A percentile compares a stretch with the other conserved stretches of the same genome.
phyloP scores from a whole-genome alignment of 2,113 vertebrate species.

The Siniperca knerii region DNA sequence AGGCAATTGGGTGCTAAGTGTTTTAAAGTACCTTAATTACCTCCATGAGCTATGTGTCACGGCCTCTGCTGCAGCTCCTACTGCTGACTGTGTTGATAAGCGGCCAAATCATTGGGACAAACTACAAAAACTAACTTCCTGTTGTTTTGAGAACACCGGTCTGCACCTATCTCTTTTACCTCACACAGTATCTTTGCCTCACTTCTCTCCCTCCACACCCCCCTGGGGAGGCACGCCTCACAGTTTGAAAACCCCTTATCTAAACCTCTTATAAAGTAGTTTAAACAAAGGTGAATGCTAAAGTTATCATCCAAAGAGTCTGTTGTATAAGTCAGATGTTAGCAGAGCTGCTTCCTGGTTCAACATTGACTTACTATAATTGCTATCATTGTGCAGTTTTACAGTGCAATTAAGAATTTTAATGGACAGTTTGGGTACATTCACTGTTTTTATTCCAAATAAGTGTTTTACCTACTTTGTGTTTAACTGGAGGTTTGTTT shows the following conservation, averaged over 20 bases:
- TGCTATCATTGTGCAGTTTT: neutral
- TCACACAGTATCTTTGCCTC: neutral
- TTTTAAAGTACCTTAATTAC: too few species aligned
- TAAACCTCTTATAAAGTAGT: neutral
- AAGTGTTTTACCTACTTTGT: neutral
- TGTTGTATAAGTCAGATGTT: neutral
- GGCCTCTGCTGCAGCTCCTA: neutral
- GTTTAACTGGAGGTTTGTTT: constrained; percentile 14
- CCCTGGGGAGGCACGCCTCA: neutral
- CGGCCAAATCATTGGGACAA: neutral
- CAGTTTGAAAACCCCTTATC: neutral
- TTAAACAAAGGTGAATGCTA: neutral
- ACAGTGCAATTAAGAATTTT: neutral
- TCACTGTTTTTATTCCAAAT: neutral
- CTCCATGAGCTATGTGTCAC: neutral
- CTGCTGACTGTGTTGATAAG: too few species aligned
- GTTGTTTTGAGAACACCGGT: too few species aligned
- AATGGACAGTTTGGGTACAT: neutral
- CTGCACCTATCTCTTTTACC: too few species aligned
- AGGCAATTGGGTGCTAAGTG: too few species aligned
- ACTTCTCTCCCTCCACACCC: neutral
- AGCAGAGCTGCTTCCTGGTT: neutral
- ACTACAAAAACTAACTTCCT: neutral
- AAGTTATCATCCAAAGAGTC: neutral
- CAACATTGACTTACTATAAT: neutral